Base-by-base conservation (phyloP, 2,113 vertebrate genomes). In the Cnemophilus loriae region DNA sequence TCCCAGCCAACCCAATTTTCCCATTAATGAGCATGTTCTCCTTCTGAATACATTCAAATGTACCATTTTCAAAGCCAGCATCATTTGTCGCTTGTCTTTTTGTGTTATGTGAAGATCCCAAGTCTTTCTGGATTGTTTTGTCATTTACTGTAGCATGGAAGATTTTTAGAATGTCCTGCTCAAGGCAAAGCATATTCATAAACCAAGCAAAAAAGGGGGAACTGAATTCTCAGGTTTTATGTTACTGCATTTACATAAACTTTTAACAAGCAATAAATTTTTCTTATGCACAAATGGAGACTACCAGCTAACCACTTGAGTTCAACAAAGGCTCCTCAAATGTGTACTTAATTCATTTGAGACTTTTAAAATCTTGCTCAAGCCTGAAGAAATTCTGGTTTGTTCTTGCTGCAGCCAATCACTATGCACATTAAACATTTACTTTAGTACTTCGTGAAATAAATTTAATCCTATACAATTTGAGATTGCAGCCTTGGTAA, bases 191-290 rank as follows among this genome's bases (percentile, higher is more conserved):
- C 37, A 89, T 93, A 63, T 33, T 37, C 24, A 63, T 49, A 74
- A 77, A 76, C 21, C 50, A 71, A 60, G 27, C 46, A 90, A 59
- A 53, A 39, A 33, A 63, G 23, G 20, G 17, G 9, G 11, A 73
- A 47, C 44, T 78, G 50, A 74, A 84, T 89, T 89, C 63, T 91
- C n/a, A 61, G 71, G 44, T 69, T 73, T 84, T 53, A 39, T 41
- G 20, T 63, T 73, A 44, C 1, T 61, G 61, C 88, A 83, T 41
- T 65, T 84, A 60, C 82, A 75, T 64, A 88, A 92, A 92, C 49
- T 59, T 93, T 91, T 81, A 89, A 75, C 50, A 94, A 76, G 56
- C 78, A 57, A 18, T 94, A 52, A 93, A 56, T n/a, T 86, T 93
- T 53, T 26, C 56, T 76, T 78, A 77, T 15, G 17, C 65, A 83